A percentile compares a stretch with the other conserved stretches of the same genome.
Evolutionary conservation across 1,140 invertebrate species (phyloP).

Genomic region (Archegozetes longisetosus): DNA sequence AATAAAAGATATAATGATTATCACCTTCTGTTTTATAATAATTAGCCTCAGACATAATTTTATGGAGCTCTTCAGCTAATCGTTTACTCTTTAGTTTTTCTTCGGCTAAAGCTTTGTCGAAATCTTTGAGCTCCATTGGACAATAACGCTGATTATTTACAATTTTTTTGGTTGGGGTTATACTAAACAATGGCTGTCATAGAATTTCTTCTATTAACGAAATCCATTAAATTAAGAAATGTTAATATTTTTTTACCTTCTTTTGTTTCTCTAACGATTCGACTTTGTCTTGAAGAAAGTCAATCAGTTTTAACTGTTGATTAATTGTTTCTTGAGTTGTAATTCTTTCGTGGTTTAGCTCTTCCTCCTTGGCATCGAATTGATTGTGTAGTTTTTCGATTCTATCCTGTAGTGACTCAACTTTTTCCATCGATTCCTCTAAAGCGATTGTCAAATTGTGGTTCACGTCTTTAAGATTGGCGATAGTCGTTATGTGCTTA

Average conservation of each 20-base stretch:
- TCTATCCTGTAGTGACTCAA: background rate
- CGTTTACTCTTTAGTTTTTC: background rate
- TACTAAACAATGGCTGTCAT: background rate
- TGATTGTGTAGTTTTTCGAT: background rate
- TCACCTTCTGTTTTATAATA: background rate
- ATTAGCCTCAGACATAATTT: background rate
- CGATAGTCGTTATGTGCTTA: conserved; percentile 5
- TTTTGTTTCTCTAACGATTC: background rate
- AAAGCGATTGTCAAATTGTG: background rate
- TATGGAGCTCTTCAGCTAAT: background rate
- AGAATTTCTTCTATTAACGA: background rate
- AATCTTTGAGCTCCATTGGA: too few species aligned
- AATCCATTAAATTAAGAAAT: background rate
- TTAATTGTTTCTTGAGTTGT: background rate
- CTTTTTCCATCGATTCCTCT: background rate
- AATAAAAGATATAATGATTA: background rate
- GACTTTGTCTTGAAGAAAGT: background rate
- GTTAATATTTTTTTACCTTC: background rate
- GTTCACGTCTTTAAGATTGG: background rate
- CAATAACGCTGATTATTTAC: too few species aligned
- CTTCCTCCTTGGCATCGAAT: background rate
- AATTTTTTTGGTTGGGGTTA: background rate
- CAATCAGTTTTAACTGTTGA: conserved; percentile 1
- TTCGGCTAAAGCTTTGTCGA: background rate
- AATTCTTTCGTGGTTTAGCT: background rate